Evolutionary conservation across 1,140 invertebrate species (phyloP).

Genomic region (Pseudachorutes palmiensis): DNA sequence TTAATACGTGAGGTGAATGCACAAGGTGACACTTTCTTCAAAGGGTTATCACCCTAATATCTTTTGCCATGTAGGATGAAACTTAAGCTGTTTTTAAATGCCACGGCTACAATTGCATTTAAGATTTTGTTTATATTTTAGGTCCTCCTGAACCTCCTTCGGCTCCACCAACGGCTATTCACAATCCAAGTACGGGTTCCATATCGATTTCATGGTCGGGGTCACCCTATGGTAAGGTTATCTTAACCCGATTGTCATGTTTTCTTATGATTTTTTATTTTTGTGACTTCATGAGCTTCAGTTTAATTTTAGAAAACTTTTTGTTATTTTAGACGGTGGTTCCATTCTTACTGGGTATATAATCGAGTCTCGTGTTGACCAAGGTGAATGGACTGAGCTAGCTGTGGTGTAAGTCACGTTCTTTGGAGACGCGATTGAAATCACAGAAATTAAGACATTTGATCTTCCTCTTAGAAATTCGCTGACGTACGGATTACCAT

Average conservation of each 20-base stretch:
- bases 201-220: constrained; percentile 68
- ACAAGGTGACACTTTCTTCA: too few relatives aligned
- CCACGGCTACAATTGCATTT: not conserved
- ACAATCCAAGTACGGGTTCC: constrained; percentile 38
- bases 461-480: too few relatives aligned
- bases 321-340: not conserved
- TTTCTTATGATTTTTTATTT: not conserved
- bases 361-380: constrained; percentile 46
- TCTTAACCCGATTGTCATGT: not conserved
- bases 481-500: too few relatives aligned
- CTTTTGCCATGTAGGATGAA: not conserved
- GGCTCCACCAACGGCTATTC: constrained; percentile 53
- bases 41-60: too few relatives aligned
- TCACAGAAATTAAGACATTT: too few relatives aligned
- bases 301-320: not conserved
- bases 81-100: too few relatives aligned
- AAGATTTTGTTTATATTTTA: constrained; percentile 40
- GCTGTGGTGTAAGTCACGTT: constrained; percentile 47
- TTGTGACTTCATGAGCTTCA: not conserved
- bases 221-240: constrained; percentile 57
- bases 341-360: constrained; percentile 58
- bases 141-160: constrained; percentile 65
- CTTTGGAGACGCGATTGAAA: too few relatives aligned
- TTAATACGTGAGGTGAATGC: too few relatives aligned
- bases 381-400: constrained; percentile 51